Base-by-base conservation (phyloP, 2,888 invertebrate species). In the Venusia cambrica region DNA sequence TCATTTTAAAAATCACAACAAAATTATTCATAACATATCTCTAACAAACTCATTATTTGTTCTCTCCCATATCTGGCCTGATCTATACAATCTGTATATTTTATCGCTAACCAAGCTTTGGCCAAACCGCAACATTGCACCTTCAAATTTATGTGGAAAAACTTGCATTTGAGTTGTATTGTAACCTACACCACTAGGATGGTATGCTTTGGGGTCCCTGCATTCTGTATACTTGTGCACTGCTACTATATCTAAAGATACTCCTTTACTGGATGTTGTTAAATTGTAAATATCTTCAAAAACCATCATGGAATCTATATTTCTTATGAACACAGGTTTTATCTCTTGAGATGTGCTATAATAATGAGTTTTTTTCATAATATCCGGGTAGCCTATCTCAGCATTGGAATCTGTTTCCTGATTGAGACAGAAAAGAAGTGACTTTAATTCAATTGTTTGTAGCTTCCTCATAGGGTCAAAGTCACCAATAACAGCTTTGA, bases 401-500 rank as follows among this genome's bases (percentile, higher is more conserved):
- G 73, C 67, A 56, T 78, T 78, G 5, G 81, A 72, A 67, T 88
- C 88, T 48, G 81, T 76, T 30, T 68, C 57, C 57, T 88, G 88
- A 45, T 88, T 88, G 3, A 81, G 57, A 45, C 88, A 88, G 47
- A 81, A 87, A 12, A 83, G 38, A 20, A 79, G 57, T 3, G 78
- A 65, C 39, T 76, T 68, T 0, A 79, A 60, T 46, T 68, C 60
- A 4, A 77, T 55, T 6, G 79, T 73, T 34, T 70, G 64, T 6
- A 76, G 47, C 35, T 73, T 72, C 45, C 80, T 72, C 17, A 69
- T 75, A 3, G 83, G 77, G 55, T 89, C 87, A 46, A 88, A 83
- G 42, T 89, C 89, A 36, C 75, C 73, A 24, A 92, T 58, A 19
- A 91, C 71, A 27, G 87, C 87, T 42, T 84, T 81, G 1, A 91